Evolutionary conservation across 1,140 invertebrate genomes (phyloP).

Genomic region (Ptiloglossa arizonensis): DNA sequence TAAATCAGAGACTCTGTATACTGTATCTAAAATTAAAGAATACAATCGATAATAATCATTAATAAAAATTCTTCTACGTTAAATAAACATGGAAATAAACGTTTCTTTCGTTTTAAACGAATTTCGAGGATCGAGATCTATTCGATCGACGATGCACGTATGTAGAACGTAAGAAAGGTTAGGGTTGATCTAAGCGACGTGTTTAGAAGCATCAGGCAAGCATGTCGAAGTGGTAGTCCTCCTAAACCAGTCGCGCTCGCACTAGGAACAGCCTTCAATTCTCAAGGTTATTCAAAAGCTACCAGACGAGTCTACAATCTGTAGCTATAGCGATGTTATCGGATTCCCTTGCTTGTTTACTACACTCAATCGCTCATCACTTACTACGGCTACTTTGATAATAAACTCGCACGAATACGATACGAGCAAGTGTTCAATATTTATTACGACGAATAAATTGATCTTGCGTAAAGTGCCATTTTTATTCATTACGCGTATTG

Average conservation of each 20-base stretch:
- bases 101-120: no score
- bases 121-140: background rate
- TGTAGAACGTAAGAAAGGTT: conserved; percentile 59
- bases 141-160: background rate
- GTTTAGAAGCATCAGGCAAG: conserved; percentile 75
- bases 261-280: conserved; percentile 59
- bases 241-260: conserved; percentile 48
- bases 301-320: conserved; percentile 50
- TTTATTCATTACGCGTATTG: background rate
- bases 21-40: no score
- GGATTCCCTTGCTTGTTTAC: conserved; percentile 10
- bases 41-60: no score
- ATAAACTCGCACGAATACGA: background rate
- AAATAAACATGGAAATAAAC: no score
- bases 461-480: no score
- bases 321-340: background rate
- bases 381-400: background rate
- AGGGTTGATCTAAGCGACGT: conserved; percentile 66
- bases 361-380: background rate
- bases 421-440: background rate
- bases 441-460: no score
- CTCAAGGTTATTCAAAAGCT: conserved; percentile 57
- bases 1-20: no score
- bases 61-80: no score
- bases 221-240: conserved; percentile 65